These are phyloP conservation scores for Lordiphosa clarofinis DNA, from an alignment of 1,140 invertebrate species.

Conservation along the genomic window DNA sequence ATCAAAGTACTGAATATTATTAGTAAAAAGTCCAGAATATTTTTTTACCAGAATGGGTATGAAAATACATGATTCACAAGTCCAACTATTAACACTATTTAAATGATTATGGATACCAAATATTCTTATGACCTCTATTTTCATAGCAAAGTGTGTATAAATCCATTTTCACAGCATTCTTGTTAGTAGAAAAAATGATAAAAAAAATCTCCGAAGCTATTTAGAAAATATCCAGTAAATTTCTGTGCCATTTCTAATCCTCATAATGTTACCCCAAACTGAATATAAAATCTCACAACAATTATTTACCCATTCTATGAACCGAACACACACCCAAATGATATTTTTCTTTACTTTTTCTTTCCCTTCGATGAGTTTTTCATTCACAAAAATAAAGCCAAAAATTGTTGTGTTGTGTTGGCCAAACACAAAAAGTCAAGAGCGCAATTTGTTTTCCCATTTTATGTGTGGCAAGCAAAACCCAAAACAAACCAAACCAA, in stretches of 20 bases:
- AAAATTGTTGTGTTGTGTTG: constrained; percentile 10
- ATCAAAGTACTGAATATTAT: too few species aligned
- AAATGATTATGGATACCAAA: too few species aligned
- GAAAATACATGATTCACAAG: too few species aligned
- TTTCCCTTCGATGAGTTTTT: constrained; percentile 14
- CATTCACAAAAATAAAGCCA: constrained; percentile 18
- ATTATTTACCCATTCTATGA: constrained; percentile 14
- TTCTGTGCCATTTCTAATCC: constrained; percentile 5
- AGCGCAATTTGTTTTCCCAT: constrained; percentile 50
- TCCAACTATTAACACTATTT: too few species aligned
- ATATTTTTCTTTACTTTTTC: constrained; percentile 5
- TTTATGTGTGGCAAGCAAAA: constrained; percentile 50
- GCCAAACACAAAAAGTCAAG: constrained; percentile 36
- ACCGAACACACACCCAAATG: too few species aligned
- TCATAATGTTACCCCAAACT: constrained; percentile 4
- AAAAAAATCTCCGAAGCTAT: constrained; percentile 1
- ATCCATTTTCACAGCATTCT: too few species aligned
- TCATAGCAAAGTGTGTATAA: too few species aligned
- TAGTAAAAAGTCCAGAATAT: too few species aligned
- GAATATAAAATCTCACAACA: constrained; percentile 13
- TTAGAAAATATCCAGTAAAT: background rate
- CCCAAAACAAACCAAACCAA: constrained; percentile 1
- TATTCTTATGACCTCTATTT: too few species aligned
- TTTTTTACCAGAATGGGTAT: too few species aligned
- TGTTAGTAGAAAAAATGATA: background rate